Evolutionary conservation across 92 coral and sea anemone genomes (phyloP).

Genomic region (Epizoanthus rinbou): DNA sequence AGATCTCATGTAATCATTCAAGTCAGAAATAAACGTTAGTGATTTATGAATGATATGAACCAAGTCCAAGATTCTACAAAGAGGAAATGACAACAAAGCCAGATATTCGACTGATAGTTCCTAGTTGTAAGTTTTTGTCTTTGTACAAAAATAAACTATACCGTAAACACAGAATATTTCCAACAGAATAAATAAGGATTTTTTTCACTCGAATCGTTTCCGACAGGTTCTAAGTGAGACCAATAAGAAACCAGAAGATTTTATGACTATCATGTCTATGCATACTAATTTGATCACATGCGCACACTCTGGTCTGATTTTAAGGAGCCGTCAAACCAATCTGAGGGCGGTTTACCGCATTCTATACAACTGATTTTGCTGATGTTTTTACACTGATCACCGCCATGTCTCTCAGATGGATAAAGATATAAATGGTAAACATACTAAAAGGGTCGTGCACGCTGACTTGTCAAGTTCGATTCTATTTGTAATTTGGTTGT

Average conservation of each 20-base stretch:
- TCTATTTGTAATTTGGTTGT: background rate
- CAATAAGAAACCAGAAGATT: slow-evolving; percentile 15
- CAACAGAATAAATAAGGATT: background rate
- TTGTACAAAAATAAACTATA: background rate
- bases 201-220: background rate
- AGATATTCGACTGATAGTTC: background rate
- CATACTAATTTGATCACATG: background rate
- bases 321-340: too few relatives aligned
- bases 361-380: too few relatives aligned
- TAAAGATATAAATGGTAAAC: background rate
- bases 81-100: too few relatives aligned
- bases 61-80: too few relatives aligned
- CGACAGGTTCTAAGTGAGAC: background rate
- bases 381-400: too few relatives aligned
- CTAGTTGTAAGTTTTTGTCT: background rate
- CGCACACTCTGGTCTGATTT: background rate
- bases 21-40: too few relatives aligned
- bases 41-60: too few relatives aligned
- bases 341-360: too few relatives aligned
- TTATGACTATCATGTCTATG: background rate
- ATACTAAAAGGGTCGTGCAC: background rate
- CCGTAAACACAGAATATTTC: background rate
- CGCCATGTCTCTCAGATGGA: too few relatives aligned
- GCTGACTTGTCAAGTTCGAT: background rate
- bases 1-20: too few relatives aligned